phyloP scores from a whole-genome alignment of 2,113 vertebrate genomes.

The Sprattus sprattus region DNA sequence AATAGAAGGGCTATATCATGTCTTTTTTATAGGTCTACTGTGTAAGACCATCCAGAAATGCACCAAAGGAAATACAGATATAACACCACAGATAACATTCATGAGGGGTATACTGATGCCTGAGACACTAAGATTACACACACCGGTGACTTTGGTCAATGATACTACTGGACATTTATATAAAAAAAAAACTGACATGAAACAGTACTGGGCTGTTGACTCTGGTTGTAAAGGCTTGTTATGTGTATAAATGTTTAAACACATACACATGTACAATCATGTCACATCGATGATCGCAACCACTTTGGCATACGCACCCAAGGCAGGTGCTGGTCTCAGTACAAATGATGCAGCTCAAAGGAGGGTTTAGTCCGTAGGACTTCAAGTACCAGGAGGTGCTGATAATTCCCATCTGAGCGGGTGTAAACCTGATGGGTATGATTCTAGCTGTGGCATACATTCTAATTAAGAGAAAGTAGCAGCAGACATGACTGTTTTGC shows the following conservation, averaged over 20 bases:
- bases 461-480: not conserved
- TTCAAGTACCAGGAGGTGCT: slow-evolving; percentile 7
- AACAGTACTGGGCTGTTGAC: not conserved
- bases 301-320: not conserved
- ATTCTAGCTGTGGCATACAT: not conserved
- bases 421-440: not conserved
- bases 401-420: not conserved
- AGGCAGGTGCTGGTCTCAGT: not conserved
- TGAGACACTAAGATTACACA: not conserved
- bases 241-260: not conserved
- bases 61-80: not conserved
- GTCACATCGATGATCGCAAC: not conserved
- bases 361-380: not conserved
- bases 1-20: not conserved
- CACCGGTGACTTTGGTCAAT: not conserved
- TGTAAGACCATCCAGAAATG: not conserved
- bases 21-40: not conserved
- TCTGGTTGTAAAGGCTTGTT: not conserved
- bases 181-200: not conserved
- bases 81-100: slow-evolving; percentile 10
- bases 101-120: not conserved
- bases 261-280: not conserved
- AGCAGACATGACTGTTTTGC: not conserved
- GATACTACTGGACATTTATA: not conserved
- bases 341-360: not conserved